Evolutionary conservation across 1,140 invertebrate species (phyloP).

Genomic region (Reticulitermes speratus): DNA sequence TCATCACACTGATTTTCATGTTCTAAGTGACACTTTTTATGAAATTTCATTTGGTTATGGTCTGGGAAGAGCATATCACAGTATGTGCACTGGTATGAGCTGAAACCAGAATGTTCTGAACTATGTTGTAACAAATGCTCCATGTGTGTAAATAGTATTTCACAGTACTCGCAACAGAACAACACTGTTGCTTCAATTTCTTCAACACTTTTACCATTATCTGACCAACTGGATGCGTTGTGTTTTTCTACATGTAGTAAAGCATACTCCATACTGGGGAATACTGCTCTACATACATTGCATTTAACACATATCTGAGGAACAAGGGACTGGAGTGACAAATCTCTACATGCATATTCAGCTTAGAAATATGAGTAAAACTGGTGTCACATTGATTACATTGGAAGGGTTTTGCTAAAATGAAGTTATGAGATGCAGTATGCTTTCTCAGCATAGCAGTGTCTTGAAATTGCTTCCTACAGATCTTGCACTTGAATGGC

Average conservation of each 20-base stretch:
- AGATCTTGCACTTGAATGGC: background rate
- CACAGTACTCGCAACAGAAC: conserved; percentile 60
- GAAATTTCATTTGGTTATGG: conserved; percentile 41
- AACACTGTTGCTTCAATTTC: conserved; percentile 40
- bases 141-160: conserved; percentile 52
- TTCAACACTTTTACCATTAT: background rate
- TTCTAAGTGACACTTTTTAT: background rate
- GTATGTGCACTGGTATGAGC: conserved; percentile 56
- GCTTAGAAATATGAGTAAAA: background rate
- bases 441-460: background rate
- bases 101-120: conserved; percentile 49
- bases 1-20: background rate
- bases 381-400: background rate
- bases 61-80: conserved; percentile 53
- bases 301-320: conserved; percentile 10
- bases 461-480: background rate
- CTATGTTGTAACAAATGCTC: conserved; percentile 50
- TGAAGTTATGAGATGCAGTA: background rate
- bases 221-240: background rate
- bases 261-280: background rate
- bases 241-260: background rate
- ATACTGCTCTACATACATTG: conserved; percentile 4
- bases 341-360: background rate
- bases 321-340: background rate
- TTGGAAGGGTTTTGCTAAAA: conserved; percentile 17